phyloP scores from a whole-genome alignment of 2,797 vertebrate genomes.

The Allobates femoralis region DNA sequence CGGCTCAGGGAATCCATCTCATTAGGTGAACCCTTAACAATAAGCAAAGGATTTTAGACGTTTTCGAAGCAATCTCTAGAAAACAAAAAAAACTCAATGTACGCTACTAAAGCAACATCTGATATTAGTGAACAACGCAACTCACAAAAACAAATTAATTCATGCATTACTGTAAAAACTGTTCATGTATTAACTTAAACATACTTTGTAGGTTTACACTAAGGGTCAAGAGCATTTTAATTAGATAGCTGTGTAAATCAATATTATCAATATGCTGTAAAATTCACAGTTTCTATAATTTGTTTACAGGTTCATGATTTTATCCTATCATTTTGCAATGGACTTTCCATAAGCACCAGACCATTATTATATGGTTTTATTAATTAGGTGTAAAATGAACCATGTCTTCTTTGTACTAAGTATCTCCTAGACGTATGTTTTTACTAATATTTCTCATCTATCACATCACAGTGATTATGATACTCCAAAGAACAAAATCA shows the following conservation, averaged over 20 bases:
- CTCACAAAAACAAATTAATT: not conserved
- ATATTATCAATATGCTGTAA: constrained; percentile 12
- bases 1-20: too few species aligned
- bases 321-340: not conserved
- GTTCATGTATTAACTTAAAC: constrained; percentile 20
- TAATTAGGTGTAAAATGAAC: not conserved
- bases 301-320: not conserved
- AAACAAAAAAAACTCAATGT: too few species aligned
- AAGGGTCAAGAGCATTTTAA: constrained; percentile 31
- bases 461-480: constrained; percentile 60
- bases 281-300: not conserved
- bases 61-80: too few species aligned
- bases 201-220: not conserved
- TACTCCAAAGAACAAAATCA: constrained; percentile 69
- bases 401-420: constrained; percentile 56
- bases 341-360: not conserved
- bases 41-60: too few species aligned
- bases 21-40: too few species aligned
- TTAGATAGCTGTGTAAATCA: not conserved
- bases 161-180: not conserved
- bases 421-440: constrained; percentile 63
- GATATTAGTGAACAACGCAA: not conserved
- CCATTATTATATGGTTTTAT: not conserved
- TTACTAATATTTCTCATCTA: constrained; percentile 70
- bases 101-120: not conserved